Evolutionary conservation across 1,140 invertebrate species (phyloP).

Genomic region (Drosophila suzukii): DNA sequence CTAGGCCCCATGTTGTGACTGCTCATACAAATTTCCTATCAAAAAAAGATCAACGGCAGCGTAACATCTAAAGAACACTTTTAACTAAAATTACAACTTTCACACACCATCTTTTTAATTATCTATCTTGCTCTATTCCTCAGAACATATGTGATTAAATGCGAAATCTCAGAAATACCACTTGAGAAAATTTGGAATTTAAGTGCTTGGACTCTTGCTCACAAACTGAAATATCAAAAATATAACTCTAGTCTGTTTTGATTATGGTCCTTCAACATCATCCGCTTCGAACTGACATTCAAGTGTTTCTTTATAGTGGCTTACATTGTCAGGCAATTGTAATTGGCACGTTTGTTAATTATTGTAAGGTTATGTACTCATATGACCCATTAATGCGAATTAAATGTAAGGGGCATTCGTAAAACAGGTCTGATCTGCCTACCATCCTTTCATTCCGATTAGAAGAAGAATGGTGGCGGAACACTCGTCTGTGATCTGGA

Average conservation of each 20-base stretch:
- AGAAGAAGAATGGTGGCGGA: background rate
- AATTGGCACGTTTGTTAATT: conserved; percentile 75
- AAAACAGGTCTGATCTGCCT: background rate
- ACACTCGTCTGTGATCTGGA: conserved; percentile 2
- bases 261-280: background rate
- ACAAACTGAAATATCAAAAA: too few relatives aligned
- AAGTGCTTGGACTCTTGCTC: background rate
- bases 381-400: conserved; percentile 17
- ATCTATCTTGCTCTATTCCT: background rate
- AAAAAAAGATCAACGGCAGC: conserved; percentile 17
- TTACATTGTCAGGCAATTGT: conserved; percentile 66
- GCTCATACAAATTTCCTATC: conserved; percentile 13
- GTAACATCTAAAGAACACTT: conserved; percentile 2
- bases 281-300: conserved; percentile 10
- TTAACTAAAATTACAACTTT: conserved; percentile 9
- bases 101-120: conserved; percentile 1
- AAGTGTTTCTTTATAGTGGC: conserved; percentile 13
- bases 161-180: conserved; percentile 3
- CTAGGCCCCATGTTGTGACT: conserved; percentile 5
- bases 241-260: too few relatives aligned
- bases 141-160: background rate
- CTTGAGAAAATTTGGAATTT: background rate
- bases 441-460: background rate
- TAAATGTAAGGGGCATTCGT: background rate
- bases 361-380: conserved; percentile 26